Evolutionary conservation across 1,140 invertebrate species (phyloP).

Genomic region (Chlorops oryzae): DNA sequence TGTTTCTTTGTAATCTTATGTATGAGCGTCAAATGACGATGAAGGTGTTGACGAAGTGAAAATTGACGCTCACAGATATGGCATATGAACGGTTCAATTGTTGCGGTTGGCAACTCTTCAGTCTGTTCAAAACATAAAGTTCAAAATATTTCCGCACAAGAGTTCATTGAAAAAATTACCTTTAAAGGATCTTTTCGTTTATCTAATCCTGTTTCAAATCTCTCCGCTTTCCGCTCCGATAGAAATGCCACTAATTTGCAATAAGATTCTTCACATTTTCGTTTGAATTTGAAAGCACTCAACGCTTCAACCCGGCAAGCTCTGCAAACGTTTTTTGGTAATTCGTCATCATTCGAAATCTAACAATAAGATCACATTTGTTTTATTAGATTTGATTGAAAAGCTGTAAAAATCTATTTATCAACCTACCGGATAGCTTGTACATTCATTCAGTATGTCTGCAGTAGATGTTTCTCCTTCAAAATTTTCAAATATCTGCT

Average conservation of each 20-base stretch:
- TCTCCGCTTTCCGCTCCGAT: too few relatives aligned
- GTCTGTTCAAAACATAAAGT: too few relatives aligned
- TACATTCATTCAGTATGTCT: constrained; percentile 37
- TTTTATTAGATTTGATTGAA: background rate
- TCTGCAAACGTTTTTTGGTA: constrained; percentile 35
- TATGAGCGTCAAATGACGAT: background rate
- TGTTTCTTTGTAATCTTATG: constrained; percentile 1
- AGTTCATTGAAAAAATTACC: too few relatives aligned
- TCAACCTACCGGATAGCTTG: constrained; percentile 13
- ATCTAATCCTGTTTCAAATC: too few relatives aligned
- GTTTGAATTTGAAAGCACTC: constrained; percentile 36
- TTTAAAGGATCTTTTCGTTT: too few relatives aligned
- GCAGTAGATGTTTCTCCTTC: constrained; percentile 31
- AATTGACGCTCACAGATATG: constrained; percentile 6
- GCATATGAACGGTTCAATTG: too few relatives aligned
- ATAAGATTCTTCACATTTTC: constrained; percentile 32
- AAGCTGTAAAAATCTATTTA: too few relatives aligned
- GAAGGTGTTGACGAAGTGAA: background rate
- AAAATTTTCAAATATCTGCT: constrained; percentile 34
- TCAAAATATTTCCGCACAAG: too few relatives aligned
- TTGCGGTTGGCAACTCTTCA: too few relatives aligned
- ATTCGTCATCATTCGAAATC: constrained; percentile 13
- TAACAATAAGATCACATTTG: background rate
- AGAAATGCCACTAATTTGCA: constrained; percentile 26
- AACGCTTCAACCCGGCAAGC: constrained; percentile 29